These are phyloP conservation scores for Diarsia brunnea DNA, from an alignment of 2,888 invertebrate species.

Conservation along the genomic window DNA sequence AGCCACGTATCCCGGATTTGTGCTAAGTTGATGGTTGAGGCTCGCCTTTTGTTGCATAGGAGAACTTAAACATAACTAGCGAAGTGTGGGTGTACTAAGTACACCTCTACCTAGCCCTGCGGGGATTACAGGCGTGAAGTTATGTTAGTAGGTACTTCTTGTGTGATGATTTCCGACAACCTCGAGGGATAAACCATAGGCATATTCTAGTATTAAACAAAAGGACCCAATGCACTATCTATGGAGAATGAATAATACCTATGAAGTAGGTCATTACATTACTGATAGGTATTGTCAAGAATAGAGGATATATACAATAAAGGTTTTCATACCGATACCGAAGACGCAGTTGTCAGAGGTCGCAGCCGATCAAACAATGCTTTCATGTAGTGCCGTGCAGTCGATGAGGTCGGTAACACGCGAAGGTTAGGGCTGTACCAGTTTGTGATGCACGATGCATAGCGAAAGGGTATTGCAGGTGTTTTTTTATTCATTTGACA, in stretches of 20 bases:
- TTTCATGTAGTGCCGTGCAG: slow-evolving; percentile 31
- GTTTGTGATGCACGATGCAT: slow-evolving; percentile 36
- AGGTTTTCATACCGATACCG: slow-evolving; percentile 16
- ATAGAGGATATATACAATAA: slow-evolving; percentile 34
- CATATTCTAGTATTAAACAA: neutral
- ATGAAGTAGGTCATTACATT: slow-evolving; percentile 4
- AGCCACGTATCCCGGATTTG: no score
- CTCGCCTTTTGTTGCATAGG: no score
- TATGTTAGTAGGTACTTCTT: neutral
- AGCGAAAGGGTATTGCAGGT: neutral
- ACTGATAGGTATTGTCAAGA: slow-evolving; percentile 28
- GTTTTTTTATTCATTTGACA: neutral
- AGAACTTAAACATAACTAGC: no score
- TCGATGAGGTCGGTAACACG: slow-evolving; percentile 33
- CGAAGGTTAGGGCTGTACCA: slow-evolving; percentile 34
- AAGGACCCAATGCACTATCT: neutral
- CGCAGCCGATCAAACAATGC: slow-evolving; percentile 30
- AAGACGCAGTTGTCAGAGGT: slow-evolving; percentile 37
- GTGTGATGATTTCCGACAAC: neutral
- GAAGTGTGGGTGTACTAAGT: no score
- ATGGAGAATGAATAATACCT: neutral
- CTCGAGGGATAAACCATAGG: neutral
- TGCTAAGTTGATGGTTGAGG: no score
- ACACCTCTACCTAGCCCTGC: no score
- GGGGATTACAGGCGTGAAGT: no score